Base-by-base conservation (phyloP, 2,797 vertebrate genomes). In the Rhinogobio ventralis region DNA sequence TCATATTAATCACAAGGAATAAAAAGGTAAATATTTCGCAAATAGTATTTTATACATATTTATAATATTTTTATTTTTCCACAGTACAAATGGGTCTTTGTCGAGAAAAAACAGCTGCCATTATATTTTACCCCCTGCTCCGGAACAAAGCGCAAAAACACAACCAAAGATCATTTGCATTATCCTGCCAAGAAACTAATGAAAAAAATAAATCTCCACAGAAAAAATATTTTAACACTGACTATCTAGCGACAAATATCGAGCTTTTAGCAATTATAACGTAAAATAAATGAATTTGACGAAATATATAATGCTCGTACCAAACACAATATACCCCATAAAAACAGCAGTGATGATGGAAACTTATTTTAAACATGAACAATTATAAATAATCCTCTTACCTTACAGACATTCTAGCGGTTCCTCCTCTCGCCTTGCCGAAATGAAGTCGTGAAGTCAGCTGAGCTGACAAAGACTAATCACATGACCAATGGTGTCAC, bases 401-500 rank as follows among this genome's bases (percentile, higher is more conserved):
- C 85, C 36, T 74, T 5, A 7, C 9, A 72, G 82, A 78, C 88
- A 87, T 89, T 19, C 17, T 33, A 10, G 1, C n/a, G 49, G 0
- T 3, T 23, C 4, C 14, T 23, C 14, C 13, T 67, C 3, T 15
- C 28, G 10, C 10, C 8, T 15, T 36, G 51, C 15, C 64, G 79
- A 62, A n/a, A 2, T 13, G 33, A 49, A 69, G 13, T 1, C 42
- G 45, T 15, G 39, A 8, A 36, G 66, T 76, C 86, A 84, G 86
- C 82, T 87, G 77, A 87, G 25, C 36, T 6, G 3, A n/a, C 4
- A 53, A 45, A 67, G n/a, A 5, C 19, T 6, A n/a, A 2, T 85
- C 86, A 82, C n/a, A 5, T 85, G 84, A 86, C 25, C 15, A 1
- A 5, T 5, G 0, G 5, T 51, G 46, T 51, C 14, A 36, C 53